Evolutionary conservation across 2,113 vertebrate species (phyloP).

Genomic region (Lucifuga dentata): DNA sequence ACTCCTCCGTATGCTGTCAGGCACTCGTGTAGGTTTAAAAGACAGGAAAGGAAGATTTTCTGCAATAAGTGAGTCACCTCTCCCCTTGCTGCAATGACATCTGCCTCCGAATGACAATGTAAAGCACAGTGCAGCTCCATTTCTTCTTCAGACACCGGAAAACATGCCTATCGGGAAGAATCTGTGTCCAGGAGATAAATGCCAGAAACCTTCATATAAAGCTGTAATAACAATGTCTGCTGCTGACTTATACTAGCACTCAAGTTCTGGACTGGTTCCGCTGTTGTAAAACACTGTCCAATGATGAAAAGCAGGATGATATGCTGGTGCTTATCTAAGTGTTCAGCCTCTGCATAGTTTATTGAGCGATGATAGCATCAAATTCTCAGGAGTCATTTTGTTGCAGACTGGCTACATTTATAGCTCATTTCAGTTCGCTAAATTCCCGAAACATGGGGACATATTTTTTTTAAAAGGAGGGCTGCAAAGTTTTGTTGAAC

Average conservation of each 20-base stretch:
- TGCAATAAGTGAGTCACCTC: neutral
- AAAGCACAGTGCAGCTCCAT: slow-evolving; percentile 17
- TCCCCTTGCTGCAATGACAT: slow-evolving; percentile 2
- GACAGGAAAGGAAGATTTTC: slow-evolving; percentile 15
- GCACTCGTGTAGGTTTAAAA: slow-evolving; percentile 12
- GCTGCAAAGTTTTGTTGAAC: slow-evolving; percentile 25
- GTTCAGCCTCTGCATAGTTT: slow-evolving; percentile 36
- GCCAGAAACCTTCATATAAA: slow-evolving; percentile 45
- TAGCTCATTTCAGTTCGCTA: slow-evolving; percentile 57
- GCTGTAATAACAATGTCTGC: slow-evolving; percentile 57
- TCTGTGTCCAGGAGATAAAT: slow-evolving; percentile 37
- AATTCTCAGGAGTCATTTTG: slow-evolving; percentile 38
- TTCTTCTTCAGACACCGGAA: slow-evolving; percentile 24
- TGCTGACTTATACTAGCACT: slow-evolving; percentile 53
- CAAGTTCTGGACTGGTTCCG: slow-evolving; percentile 45
- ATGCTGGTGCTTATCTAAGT: slow-evolving; percentile 43
- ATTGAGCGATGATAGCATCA: slow-evolving; percentile 42
- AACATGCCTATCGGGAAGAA: slow-evolving; percentile 27
- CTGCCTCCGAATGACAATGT: slow-evolving; percentile 30
- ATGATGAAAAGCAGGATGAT: slow-evolving; percentile 51
- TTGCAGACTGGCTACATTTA: slow-evolving; percentile 58
- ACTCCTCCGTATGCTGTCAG: slow-evolving; percentile 12
- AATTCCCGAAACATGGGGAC: slow-evolving; percentile 61
- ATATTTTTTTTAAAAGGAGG: slow-evolving; percentile 40
- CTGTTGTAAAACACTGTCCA: slow-evolving; percentile 31